Base-by-base conservation (phyloP, 2,113 vertebrate species). In the Macheiramphus alcinus region DNA sequence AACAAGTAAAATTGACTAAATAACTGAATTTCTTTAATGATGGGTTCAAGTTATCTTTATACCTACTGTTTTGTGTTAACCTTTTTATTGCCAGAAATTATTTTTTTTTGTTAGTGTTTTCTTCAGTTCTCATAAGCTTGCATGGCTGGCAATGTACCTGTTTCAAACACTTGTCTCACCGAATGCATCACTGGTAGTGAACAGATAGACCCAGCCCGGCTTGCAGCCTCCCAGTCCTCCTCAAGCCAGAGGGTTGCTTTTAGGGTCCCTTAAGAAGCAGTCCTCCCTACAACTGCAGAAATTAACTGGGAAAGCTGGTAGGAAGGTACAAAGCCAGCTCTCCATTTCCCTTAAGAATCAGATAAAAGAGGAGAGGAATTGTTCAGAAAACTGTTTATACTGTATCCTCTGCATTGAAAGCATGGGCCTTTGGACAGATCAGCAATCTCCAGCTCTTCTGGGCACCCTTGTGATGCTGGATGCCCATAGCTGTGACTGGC, bases 1-100 rank as follows among this genome's bases (percentile, higher is more conserved):
- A 99, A 99, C 99, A 99, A 99, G 98, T 98, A 99, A 98, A 99
- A 99, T 99, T 99, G 99, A 99, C 98, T 98, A 99, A 99, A 99
- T 99, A 99, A 99, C 99, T 98, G 98, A 98, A 99, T 99, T 99
- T 99, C 98, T 99, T 98, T 99, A 99, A 99, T 99, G 99, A 98
- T 98, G 98, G 98, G 97, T 99, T 98, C 98, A 98, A 98, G 98
- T 98, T 99, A 98, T 98, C 98, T 98, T 99, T 98, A 98, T 98
- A 98, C 98, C 98, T 99, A 98, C 98, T 99, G 98, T 97, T 89
- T 97, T 98, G 97, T 98, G 98, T 99, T 99, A 99, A 99, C 98
- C 98, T 99, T 98, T 98, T 98, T 96, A 97, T 98, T 98, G 98
- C 98, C 98, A 99, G 98, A 98, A 99, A 98, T 98, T 19, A 55